Evolutionary conservation across 2,888 invertebrate genomes (phyloP).

Genomic region (Tetranychus truncatus): DNA sequence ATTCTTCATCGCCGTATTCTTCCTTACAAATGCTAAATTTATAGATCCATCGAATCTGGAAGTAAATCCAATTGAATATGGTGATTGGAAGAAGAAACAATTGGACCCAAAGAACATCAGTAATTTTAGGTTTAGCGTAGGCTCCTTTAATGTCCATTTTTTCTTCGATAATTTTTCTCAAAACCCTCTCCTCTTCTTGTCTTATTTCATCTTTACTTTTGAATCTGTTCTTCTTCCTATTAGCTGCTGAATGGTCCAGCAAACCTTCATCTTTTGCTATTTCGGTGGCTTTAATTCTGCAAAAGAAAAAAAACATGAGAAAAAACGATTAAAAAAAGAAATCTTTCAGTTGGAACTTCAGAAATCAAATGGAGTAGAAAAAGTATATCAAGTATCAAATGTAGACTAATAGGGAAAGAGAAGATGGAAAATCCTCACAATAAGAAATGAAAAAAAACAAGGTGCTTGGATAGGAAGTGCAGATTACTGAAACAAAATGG

Average conservation of each 20-base stretch:
- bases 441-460: not conserved
- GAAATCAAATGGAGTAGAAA: not conserved
- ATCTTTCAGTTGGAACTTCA: not conserved
- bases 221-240: conserved; percentile 34
- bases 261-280: conserved; percentile 44
- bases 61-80: conserved; percentile 37
- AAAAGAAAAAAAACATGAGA: not conserved
- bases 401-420: not conserved
- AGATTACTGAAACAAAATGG: not conserved
- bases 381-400: too few relatives aligned
- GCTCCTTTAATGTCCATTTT: conserved; percentile 83
- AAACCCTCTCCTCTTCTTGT: conserved; percentile 58
- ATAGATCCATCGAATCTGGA: conserved; percentile 67
- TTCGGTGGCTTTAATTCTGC: conserved; percentile 30
- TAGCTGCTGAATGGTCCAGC: conserved; percentile 30
- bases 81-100: conserved; percentile 59
- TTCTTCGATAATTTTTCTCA: conserved; percentile 63
- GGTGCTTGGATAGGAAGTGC: not conserved
- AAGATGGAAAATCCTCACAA: not conserved
- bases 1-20: conserved; percentile 62
- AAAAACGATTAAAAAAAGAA: not conserved
- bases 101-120: conserved; percentile 65
- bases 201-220: conserved; percentile 36
- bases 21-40: conserved; percentile 52
- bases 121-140: conserved; percentile 61